phyloP scores from a whole-genome alignment of 64 coral and sea anemone species.

The Montipora cactus region DNA sequence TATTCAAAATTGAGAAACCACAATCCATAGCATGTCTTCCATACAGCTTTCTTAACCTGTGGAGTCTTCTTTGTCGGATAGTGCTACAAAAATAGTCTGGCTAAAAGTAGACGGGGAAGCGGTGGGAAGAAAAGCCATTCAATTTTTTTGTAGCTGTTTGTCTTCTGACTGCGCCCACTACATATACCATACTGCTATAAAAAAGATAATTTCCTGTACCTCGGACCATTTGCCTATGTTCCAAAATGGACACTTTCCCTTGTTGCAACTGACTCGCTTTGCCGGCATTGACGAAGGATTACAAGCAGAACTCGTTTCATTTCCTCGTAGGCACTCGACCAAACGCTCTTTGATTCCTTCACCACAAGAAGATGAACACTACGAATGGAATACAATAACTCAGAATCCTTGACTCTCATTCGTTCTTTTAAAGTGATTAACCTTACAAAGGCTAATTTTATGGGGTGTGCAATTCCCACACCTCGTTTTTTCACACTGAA shows the following conservation, averaged over 20 bases:
- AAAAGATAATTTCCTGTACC: constrained; percentile 14
- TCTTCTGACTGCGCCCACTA: too few species aligned
- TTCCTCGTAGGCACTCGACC: constrained; percentile 10
- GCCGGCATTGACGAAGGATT: constrained; percentile 20
- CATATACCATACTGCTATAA: too few species aligned
- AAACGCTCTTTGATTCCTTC: constrained; percentile 48
- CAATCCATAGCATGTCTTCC: too few species aligned
- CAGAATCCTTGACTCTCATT: background rate
- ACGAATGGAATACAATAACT: background rate
- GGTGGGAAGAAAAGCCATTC: too few species aligned
- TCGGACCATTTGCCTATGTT: constrained; percentile 60
- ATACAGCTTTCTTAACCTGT: background rate
- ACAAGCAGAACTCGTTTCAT: constrained; percentile 22
- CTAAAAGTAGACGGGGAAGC: too few species aligned
- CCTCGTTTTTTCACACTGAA: too few species aligned
- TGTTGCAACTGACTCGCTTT: constrained; percentile 30
- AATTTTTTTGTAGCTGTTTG: too few species aligned
- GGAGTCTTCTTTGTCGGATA: too few species aligned
- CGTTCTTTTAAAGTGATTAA: background rate
- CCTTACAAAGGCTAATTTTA: too few species aligned
- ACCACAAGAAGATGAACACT: constrained; percentile 79
- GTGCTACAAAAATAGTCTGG: too few species aligned
- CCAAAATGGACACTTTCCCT: constrained; percentile 69
- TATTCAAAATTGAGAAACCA: too few species aligned
- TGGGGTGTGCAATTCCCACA: too few species aligned